These are phyloP conservation scores for Micromesistius poutassou DNA, from an alignment of 2,797 vertebrate genomes.

Conservation along the genomic window DNA sequence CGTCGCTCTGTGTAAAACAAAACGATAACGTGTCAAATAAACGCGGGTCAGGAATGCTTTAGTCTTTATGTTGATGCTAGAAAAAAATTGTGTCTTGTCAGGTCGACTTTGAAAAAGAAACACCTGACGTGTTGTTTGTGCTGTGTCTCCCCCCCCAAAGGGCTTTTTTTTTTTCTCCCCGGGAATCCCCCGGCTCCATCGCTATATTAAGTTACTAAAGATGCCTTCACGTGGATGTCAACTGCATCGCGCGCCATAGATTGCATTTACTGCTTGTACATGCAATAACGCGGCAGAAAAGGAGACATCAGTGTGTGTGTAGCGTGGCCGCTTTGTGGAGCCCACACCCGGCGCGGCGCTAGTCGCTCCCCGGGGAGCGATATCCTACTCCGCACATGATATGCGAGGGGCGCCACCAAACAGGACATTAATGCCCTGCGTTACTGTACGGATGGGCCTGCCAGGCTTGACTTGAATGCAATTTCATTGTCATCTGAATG, in stretches of 20 bases:
- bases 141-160: constrained; percentile 27
- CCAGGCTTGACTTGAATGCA: constrained; percentile 74
- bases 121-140: constrained; percentile 21
- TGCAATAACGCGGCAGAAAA: constrained; percentile 21
- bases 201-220: constrained; percentile 22
- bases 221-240: constrained; percentile 5
- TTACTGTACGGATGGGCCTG: constrained; percentile 68
- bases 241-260: neutral
- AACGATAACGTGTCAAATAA: neutral
- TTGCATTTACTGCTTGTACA: constrained; percentile 11
- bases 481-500: constrained; percentile 76
- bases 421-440: constrained; percentile 55
- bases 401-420: constrained; percentile 51
- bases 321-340: constrained; percentile 40
- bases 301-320: constrained; percentile 32
- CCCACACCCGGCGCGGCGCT: constrained; percentile 38
- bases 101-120: too few relatives aligned
- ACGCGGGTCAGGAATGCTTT: neutral
- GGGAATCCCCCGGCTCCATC: neutral
- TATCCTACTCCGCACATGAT: constrained; percentile 52
- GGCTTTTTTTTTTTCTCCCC: constrained; percentile 15
- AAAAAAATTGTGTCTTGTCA: too few relatives aligned
- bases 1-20: too few relatives aligned
- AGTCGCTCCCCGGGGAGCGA: constrained; percentile 55
- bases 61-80: too few relatives aligned